These are phyloP conservation scores for Coregonus sp. DNA, from an alignment of 2,797 vertebrate species.

Conservation along the genomic window DNA sequence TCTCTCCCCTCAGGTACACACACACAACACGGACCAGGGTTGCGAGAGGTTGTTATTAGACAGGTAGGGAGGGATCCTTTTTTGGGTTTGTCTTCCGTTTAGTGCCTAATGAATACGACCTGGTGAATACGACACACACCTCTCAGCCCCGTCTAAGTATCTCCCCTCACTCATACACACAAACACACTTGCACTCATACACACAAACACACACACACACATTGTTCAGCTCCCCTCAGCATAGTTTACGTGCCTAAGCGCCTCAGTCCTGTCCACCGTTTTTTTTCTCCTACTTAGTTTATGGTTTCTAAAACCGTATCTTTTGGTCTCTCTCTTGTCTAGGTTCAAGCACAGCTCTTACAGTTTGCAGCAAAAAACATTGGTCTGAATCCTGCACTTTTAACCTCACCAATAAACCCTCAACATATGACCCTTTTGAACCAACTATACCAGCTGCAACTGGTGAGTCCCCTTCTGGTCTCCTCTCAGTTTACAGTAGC, in stretches of 20 bases:
- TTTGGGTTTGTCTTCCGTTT: background rate
- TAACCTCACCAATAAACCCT: constrained; percentile 99
- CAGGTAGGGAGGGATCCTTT: background rate
- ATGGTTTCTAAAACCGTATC: background rate
- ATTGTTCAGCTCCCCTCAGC: background rate
- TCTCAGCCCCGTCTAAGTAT: background rate
- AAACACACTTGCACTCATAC: background rate
- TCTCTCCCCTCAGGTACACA: constrained; percentile 97
- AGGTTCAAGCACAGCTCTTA: constrained; percentile 99
- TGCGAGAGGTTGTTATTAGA: background rate
- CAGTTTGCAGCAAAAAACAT: constrained; percentile 99
- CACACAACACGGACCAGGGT: background rate
- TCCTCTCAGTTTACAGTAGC: background rate
- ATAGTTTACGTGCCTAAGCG: background rate
- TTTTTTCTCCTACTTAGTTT: background rate
- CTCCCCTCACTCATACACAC: background rate
- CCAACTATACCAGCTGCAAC: constrained; percentile 99
- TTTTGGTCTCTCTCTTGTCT: constrained; percentile 13
- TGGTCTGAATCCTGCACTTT: constrained; percentile 99
- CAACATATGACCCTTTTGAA: constrained; percentile 99
- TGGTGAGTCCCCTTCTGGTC: constrained; percentile 80
- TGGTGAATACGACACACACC: background rate
- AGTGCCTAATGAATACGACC: background rate
- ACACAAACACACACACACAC: background rate
- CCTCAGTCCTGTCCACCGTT: background rate